phyloP scores from a whole-genome alignment of 2,797 vertebrate species.

The Chromobotia macracanthus region DNA sequence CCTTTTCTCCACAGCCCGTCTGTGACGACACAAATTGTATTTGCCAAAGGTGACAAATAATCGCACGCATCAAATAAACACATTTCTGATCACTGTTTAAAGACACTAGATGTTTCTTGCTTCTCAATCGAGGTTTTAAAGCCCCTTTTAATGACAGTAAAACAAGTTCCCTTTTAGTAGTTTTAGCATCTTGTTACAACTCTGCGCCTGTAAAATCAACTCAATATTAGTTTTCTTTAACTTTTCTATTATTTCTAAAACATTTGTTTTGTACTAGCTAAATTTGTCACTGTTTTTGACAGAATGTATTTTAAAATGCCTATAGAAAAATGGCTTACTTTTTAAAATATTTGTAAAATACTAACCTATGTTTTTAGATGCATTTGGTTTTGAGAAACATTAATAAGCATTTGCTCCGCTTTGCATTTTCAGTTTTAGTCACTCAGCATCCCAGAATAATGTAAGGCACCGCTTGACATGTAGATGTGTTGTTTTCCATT shows the following conservation, averaged over 20 bases:
- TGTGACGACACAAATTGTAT: conserved; percentile 66
- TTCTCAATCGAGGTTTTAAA: conserved; percentile 53
- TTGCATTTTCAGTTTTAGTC: conserved; percentile 64
- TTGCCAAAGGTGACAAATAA: conserved; percentile 78
- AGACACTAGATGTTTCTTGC: conserved; percentile 56
- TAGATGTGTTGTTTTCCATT: conserved; percentile 28
- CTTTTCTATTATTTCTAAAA: conserved; percentile 74
- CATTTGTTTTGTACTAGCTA: conserved; percentile 83
- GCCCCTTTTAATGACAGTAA: conserved; percentile 54
- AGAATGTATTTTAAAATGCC: conserved; percentile 87
- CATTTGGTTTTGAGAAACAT: conserved; percentile 66
- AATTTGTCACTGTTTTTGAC: conserved; percentile 86
- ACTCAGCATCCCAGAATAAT: conserved; percentile 60
- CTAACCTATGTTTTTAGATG: conserved; percentile 72
- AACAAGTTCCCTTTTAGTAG: conserved; percentile 60
- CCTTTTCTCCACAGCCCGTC: conserved; percentile 62
- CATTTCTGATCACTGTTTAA: conserved; percentile 46
- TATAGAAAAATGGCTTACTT: conserved; percentile 84
- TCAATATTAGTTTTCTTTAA: conserved; percentile 60
- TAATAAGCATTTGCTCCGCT: conserved; percentile 72
- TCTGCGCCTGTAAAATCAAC: neutral
- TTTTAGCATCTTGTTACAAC: conserved; percentile 46
- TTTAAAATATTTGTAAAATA: conserved; percentile 84
- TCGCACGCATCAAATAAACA: conserved; percentile 1
- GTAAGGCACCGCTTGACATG: conserved; percentile 49